Evolutionary conservation across 2,113 vertebrate genomes (phyloP), one percentile per base, ranked within the genome.

Genomic region (Bombycilla garrulus): DNA sequence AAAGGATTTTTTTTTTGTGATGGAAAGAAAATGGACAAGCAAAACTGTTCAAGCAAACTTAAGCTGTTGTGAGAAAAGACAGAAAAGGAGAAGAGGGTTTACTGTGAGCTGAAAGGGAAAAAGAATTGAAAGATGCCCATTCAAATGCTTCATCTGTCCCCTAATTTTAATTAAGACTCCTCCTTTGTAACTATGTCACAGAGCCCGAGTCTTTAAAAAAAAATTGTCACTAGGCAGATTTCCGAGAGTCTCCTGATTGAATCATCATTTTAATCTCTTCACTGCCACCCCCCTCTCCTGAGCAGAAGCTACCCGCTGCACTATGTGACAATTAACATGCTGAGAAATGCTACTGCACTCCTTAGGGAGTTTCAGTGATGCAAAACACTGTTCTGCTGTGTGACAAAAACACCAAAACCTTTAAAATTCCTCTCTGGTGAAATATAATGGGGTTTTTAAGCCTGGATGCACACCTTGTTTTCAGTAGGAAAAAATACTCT

Each of bases 151-250:
- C 92, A 62, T 96, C 92, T 96, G 92, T 40, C 88, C 93, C 81
- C 90, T 95, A 96, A 95, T 96, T 95, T 97, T 96, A 95, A 95
- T 97, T 96, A 95, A 96, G 92, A 58, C 51, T 86, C 88, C 88
- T 95, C 85, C 92, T 95, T 95, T 90, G 85, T 96, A 97, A 92
- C 85, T 86, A 62, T 72, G 81, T 74, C 85, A 94, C 74, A 94
- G 72, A 94, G 90, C 67, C 62, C 19, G 56, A 90, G 71, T 60
- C 90, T 86, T 84, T 4, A 19, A 57, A 93, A 84, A 91, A 85
- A 84, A 60, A 51, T 57, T 90, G 88, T 96, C 95, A 93, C 95
- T 91, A 94, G 90, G 93, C 93, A 96, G 95, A 95, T 95, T 93
- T 93, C 76, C 88, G 82, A 86, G 87, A 91, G 58, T 81, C 83